Evolutionary conservation across 2,113 vertebrate genomes (phyloP).

Genomic region (Myanophis thanlyinensis): DNA sequence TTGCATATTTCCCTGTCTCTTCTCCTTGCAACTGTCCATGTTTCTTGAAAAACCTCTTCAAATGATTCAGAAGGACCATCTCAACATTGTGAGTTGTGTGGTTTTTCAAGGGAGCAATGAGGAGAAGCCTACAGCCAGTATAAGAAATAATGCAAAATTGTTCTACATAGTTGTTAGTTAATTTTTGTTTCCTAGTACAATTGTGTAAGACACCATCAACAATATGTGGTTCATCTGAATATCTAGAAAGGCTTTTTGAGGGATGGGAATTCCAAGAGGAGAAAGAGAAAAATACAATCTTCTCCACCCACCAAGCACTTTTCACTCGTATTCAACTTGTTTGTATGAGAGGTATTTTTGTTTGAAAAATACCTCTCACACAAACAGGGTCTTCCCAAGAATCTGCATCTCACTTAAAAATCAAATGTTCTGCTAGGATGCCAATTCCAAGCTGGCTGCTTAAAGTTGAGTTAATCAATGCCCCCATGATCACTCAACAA

Average conservation of each 20-base stretch:
- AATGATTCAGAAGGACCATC: neutral
- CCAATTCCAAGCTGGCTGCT: neutral
- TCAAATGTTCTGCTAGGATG: neutral
- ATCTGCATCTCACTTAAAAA: neutral
- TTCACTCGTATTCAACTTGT: neutral
- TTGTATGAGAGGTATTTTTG: neutral
- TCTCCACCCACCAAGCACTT: neutral
- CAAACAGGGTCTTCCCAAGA: neutral
- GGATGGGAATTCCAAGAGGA: neutral
- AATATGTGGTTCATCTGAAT: neutral
- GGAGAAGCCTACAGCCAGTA: neutral
- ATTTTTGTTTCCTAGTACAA: neutral
- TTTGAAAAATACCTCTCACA: neutral
- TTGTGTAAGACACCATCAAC: neutral
- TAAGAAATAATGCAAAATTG: neutral
- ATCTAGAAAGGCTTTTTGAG: neutral
- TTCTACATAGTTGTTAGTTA: neutral
- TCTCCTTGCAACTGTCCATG: neutral
- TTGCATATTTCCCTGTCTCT: neutral
- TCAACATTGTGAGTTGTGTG: neutral
- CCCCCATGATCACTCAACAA: conserved; percentile 39
- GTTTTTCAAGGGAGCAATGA: neutral
- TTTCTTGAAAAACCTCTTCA: neutral
- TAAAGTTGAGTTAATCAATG: neutral
- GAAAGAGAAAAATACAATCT: neutral